These are phyloP conservation scores for Heliconius eleuchia DNA, from an alignment of 1,140 invertebrate genomes.

Conservation along the genomic window DNA sequence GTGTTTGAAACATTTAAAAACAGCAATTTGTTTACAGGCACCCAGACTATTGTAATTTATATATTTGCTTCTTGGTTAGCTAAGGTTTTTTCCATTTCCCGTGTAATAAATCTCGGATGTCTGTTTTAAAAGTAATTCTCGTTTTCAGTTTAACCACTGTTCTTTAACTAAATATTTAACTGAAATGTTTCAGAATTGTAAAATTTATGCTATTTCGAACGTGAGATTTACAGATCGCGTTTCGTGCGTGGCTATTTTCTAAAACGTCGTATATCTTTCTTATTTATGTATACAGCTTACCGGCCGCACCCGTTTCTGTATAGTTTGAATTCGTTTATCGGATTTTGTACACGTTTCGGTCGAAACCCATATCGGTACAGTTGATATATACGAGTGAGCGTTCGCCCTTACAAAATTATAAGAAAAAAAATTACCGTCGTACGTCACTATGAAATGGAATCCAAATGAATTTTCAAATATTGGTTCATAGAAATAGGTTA, in stretches of 20 bases:
- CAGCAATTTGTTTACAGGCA: constrained; percentile 21
- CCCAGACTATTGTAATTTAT: constrained; percentile 32
- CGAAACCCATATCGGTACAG: constrained; percentile 63
- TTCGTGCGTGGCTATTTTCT: constrained; percentile 74
- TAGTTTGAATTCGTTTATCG: constrained; percentile 77
- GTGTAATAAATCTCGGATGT: constrained; percentile 29
- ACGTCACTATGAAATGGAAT: constrained; percentile 45
- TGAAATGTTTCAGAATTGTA: constrained; percentile 51
- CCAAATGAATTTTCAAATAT: constrained; percentile 2
- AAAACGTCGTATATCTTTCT: constrained; percentile 76
- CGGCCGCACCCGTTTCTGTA: constrained; percentile 61
- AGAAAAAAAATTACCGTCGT: constrained; percentile 48
- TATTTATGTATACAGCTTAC: constrained; percentile 79
- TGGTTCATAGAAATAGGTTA: background rate
- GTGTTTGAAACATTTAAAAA: constrained; percentile 18
- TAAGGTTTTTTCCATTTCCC: constrained; percentile 27
- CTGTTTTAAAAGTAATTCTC: constrained; percentile 27
- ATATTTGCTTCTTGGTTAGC: constrained; percentile 25
- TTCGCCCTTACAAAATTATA: constrained; percentile 59
- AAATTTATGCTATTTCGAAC: constrained; percentile 72
- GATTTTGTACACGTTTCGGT: constrained; percentile 74
- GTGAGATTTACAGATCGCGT: constrained; percentile 61
- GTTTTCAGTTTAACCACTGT: constrained; percentile 28
- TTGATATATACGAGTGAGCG: constrained; percentile 60
- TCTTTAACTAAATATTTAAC: constrained; percentile 42